Percentiles rank a stretch among this genome's conserved stretches.
Evolutionary conservation across 2,113 vertebrate species (phyloP).

Genomic region (Neopipo cinnamomea): DNA sequence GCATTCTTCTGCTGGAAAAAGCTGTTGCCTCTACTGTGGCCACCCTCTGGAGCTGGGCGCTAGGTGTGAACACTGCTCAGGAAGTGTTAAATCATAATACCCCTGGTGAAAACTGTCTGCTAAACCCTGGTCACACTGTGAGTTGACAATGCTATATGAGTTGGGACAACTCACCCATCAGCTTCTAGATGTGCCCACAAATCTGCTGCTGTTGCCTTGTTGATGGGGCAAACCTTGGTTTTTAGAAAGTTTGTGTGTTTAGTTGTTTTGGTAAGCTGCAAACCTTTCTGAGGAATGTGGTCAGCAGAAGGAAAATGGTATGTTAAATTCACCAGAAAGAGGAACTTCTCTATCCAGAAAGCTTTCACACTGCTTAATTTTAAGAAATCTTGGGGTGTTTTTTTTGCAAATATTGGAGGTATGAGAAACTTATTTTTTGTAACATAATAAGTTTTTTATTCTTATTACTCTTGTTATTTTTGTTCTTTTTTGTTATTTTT

Average conservation of each 20-base stretch:
- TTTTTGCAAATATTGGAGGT: background rate
- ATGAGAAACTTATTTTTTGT: background rate
- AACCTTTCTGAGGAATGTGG: background rate
- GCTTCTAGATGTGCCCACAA: background rate
- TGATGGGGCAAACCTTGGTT: background rate
- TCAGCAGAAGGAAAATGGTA: background rate
- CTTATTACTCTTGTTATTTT: no score
- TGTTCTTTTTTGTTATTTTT: no score
- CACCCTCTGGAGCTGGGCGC: background rate
- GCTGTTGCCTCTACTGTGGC: background rate
- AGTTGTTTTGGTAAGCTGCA: background rate
- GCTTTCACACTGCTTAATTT: background rate
- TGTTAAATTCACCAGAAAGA: background rate
- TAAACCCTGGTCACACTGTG: background rate
- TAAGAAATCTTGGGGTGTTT: background rate
- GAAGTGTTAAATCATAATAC: background rate
- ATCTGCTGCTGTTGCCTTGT: background rate
- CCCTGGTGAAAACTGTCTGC: background rate
- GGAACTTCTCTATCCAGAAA: background rate
- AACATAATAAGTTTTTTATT: background rate
- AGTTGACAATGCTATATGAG: background rate
- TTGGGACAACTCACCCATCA: background rate
- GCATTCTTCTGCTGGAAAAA: background rate
- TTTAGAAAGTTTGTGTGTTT: background rate
- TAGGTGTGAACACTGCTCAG: background rate